Percentiles rank a stretch among this genome's conserved stretches.
Evolutionary conservation across 2,113 vertebrate species (phyloP).

Genomic region (Gasterosteus nipponicus): DNA sequence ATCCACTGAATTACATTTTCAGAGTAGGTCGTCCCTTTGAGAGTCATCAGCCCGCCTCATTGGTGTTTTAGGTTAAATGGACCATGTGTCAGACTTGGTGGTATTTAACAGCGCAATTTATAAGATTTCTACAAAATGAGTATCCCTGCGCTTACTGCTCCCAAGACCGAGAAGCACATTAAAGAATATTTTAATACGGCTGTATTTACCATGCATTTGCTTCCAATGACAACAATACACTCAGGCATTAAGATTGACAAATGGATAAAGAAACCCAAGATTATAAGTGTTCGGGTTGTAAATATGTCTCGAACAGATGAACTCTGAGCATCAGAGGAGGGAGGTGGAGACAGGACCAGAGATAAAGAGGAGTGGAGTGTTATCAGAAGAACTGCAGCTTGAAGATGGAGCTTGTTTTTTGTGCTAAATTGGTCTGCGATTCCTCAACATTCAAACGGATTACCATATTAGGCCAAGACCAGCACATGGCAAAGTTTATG

Average conservation of each 20-base stretch:
- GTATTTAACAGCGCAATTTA: background rate
- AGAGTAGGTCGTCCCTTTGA: too few species aligned
- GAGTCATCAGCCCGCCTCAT: background rate
- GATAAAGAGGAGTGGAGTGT: background rate
- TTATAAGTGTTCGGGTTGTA: background rate
- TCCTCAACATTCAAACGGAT: conserved; percentile 7
- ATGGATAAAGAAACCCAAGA: background rate
- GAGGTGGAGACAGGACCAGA: conserved; percentile 2
- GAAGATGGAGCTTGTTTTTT: conserved; percentile 14
- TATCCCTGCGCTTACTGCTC: background rate
- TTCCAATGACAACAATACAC: background rate
- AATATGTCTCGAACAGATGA: conserved; percentile 6
- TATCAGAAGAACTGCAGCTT: conserved; percentile 25
- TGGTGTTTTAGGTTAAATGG: background rate
- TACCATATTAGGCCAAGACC: background rate
- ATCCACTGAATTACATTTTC: background rate
- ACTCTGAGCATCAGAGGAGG: background rate
- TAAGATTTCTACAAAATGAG: background rate
- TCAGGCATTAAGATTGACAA: background rate
- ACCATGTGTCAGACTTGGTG: background rate
- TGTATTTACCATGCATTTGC: background rate
- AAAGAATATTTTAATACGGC: background rate
- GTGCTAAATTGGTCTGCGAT: conserved; percentile 39
- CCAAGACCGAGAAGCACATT: background rate
- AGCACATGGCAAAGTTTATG: background rate